Base-by-base conservation (phyloP, 2,797 vertebrate species). In the Pangasius sanitwongsei region DNA sequence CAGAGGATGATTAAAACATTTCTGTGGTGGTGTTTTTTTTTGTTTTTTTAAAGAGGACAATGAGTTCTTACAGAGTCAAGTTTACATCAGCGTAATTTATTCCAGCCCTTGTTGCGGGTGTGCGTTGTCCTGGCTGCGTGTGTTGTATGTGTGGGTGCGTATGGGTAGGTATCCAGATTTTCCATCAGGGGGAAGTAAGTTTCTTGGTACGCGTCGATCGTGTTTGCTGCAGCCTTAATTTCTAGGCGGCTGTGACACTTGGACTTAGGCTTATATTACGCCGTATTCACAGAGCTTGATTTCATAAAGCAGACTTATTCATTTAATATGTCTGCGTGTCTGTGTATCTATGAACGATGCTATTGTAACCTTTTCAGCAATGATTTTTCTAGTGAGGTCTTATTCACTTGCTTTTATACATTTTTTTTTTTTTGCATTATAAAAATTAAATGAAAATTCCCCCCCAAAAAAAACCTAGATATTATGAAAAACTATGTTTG, bases 21-120 rank as follows among this genome's bases (percentile, higher is more conserved):
- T 91, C 86, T 74, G 84, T 88, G 87, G 84, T 91, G 91, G 69
- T 92, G 92, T 93, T 94, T 91, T 88, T 48, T 48, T 41, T 41
- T 41, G 6, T 48, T 48, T 48, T 48, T 48, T 48, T 48, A 25
- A 80, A 72, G 23, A 61, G 31, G 20, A 61, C 23, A 61, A 28
- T 25, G 82, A 86, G 91, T 91, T 57, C 72, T 87, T 70, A 90
- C 74, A 87, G 86, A 87, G 75, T 92, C 78, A 85, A 81, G 91
- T 92, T 93, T 90, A 88, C 89, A 44, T 25, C 31, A 41, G 12
- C 1, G 1, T 28, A 7, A 61, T 82, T 61, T 63, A 61, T 82
- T 61, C 55, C 20, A 82, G 57, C 57, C 15, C 12, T 82, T 82
- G 31, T 37, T 34, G 18, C 7, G 7, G 31, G 18, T 12, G 53